Conservation (phyloP, 2,888 invertebrate genomes). For the Drosophila helvetica region DNA sequence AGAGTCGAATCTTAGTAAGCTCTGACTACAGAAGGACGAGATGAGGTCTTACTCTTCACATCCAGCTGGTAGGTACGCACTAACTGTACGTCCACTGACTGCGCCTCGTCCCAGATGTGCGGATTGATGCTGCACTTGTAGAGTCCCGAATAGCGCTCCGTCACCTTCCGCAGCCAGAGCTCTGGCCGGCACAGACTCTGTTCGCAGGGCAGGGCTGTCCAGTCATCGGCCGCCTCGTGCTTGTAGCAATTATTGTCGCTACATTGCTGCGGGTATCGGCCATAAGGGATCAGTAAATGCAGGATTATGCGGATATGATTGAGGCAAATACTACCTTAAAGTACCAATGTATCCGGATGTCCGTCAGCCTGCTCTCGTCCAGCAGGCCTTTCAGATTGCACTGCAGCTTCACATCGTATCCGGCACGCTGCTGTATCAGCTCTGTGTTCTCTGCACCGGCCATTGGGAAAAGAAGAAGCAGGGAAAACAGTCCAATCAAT, state of each 20-base stretch:
- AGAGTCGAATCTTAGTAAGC: neutral
- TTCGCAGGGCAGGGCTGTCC: conserved; percentile 80
- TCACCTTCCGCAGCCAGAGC: conserved; percentile 80
- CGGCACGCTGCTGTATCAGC: conserved; percentile 80
- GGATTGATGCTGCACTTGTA: conserved; percentile 83
- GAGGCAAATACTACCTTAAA: conserved; percentile 74
- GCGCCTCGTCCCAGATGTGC: conserved; percentile 65
- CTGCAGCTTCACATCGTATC: conserved; percentile 78
- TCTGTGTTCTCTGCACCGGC: conserved; percentile 77
- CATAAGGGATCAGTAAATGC: neutral
- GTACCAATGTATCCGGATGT: conserved; percentile 81
- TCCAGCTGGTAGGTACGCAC: conserved; percentile 82
- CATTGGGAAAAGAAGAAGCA: neutral
- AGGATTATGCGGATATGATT: neutral
- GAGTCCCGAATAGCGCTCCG: conserved; percentile 82
- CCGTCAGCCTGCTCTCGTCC: conserved; percentile 61
- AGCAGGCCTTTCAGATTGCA: conserved; percentile 80
- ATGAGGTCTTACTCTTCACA: conserved; percentile 76
- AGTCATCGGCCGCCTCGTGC: conserved; percentile 63
- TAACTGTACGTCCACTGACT: conserved; percentile 80
- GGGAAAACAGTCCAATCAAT: conserved; percentile 33
- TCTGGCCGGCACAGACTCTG: conserved; percentile 75
- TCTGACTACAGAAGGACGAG: neutral
- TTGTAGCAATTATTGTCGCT: conserved; percentile 76
- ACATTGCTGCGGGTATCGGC: conserved; percentile 72